These are phyloP conservation scores for Meloe dianella DNA, from an alignment of 2,888 invertebrate species.

Conservation along the genomic window DNA sequence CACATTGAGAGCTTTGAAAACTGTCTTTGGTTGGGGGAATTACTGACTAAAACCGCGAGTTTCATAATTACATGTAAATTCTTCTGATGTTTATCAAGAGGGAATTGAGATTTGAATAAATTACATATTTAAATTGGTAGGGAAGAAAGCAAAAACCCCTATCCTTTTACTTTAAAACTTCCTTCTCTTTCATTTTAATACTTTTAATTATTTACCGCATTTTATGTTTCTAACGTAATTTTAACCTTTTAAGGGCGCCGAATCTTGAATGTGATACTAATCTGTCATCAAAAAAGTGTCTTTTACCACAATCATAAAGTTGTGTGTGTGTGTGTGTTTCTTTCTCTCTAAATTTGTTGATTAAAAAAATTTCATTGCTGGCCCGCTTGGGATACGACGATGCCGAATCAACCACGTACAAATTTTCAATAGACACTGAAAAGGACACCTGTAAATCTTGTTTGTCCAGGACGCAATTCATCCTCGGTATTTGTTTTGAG, in stretches of 20 bases:
- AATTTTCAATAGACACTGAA: no score
- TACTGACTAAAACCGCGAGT: constrained; percentile 52
- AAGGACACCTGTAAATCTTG: no score
- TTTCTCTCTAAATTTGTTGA: constrained; percentile 23
- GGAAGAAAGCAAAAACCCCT: background rate
- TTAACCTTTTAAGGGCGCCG: constrained; percentile 18
- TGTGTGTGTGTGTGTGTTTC: no score
- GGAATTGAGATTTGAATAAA: constrained; percentile 54
- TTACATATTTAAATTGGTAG: constrained; percentile 49
- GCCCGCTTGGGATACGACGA: no score
- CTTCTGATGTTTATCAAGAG: constrained; percentile 55
- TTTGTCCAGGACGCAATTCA: no score
- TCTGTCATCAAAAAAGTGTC: background rate
- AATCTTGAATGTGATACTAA: background rate
- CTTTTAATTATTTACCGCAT: constrained; percentile 44
- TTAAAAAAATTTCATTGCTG: no score
- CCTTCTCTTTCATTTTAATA: constrained; percentile 38
- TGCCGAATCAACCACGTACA: no score
- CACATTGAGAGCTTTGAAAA: constrained; percentile 51
- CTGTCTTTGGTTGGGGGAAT: constrained; percentile 48
- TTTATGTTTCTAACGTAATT: constrained; percentile 38
- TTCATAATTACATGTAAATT: constrained; percentile 57
- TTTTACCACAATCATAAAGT: constrained; percentile 14
- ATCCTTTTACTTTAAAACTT: constrained; percentile 2
- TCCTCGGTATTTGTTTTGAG: no score